Conservation (phyloP, 2,888 invertebrate genomes). For the Digitonthophagus gazella region DNA sequence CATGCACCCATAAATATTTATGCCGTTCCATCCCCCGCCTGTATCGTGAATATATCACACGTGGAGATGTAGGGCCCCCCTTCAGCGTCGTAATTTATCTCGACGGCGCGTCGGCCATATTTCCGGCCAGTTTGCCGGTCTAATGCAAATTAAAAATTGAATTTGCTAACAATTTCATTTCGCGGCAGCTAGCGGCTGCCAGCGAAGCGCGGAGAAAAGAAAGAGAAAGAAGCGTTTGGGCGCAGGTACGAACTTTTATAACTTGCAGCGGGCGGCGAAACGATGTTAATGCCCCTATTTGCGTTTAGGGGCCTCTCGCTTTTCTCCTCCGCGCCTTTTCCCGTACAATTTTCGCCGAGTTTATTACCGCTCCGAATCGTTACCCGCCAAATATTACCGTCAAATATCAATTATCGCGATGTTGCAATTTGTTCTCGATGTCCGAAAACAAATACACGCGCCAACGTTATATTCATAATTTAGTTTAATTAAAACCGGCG, state of each 20-base stretch:
- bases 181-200: neutral
- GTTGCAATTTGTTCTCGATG: neutral
- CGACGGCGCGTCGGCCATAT: conserved; percentile 1
- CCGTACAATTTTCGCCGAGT: neutral
- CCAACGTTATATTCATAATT: neutral
- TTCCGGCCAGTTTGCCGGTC: conserved; percentile 12
- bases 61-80: neutral
- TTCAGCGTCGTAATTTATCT: neutral
- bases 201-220: conserved; percentile 13
- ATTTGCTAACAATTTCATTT: conserved; percentile 28
- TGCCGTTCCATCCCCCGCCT: neutral
- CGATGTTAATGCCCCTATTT: conserved; percentile 22
- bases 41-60: neutral
- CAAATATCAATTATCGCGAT: neutral
- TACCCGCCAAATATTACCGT: too few species aligned
- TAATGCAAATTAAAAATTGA: conserved; percentile 29
- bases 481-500: neutral
- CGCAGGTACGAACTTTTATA: conserved; percentile 20
- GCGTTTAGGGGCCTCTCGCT: neutral
- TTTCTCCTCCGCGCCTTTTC: neutral
- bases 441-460: neutral
- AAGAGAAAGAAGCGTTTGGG: neutral
- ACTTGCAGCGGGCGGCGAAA: conserved; percentile 15
- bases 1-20: neutral
- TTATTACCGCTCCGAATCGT: neutral